Percentiles rank a stretch among this genome's conserved stretches.
Evolutionary conservation across 2,888 invertebrate genomes (phyloP).

Genomic region (Encarsia formosa): DNA sequence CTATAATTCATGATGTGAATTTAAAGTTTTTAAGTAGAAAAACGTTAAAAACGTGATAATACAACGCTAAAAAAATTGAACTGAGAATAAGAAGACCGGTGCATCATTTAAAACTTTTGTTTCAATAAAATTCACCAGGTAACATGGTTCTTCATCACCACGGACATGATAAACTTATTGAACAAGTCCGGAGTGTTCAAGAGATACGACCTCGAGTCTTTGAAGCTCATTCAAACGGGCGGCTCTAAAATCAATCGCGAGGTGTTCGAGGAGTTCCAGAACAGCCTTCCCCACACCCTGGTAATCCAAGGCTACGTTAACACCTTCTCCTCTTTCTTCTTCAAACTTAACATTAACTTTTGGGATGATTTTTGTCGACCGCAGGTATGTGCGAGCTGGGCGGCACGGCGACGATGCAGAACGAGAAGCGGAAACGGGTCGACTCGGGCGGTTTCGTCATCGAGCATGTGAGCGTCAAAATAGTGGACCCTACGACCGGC

Average conservation of each 20-base stretch:
- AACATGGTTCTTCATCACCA: conserved; percentile 32
- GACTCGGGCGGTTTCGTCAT: conserved; percentile 35
- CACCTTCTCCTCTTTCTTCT: neutral
- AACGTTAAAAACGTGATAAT: too few species aligned
- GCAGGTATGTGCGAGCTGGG: conserved; percentile 40
- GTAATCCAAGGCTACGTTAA: conserved; percentile 35
- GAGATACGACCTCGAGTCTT: conserved; percentile 31
- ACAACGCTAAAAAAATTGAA: too few species aligned
- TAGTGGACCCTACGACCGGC: conserved; percentile 31
- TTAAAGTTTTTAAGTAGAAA: too few species aligned
- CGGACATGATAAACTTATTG: conserved; percentile 33
- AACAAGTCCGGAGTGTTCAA: conserved; percentile 30
- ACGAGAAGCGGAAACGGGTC: conserved; percentile 11
- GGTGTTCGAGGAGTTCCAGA: conserved; percentile 26
- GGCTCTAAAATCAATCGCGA: conserved; percentile 33
- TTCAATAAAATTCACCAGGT: too few species aligned
- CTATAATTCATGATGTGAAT: too few species aligned
- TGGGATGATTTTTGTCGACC: too few species aligned
- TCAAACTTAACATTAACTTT: too few species aligned
- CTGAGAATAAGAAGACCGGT: too few species aligned
- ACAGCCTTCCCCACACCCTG: conserved; percentile 27
- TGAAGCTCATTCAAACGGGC: conserved; percentile 32
- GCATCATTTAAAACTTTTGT: too few species aligned
- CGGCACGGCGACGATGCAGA: conserved; percentile 28
- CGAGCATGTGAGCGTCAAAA: conserved; percentile 33